phyloP scores from a whole-genome alignment of 2,113 vertebrate genomes.

The Perca schrenkii region DNA sequence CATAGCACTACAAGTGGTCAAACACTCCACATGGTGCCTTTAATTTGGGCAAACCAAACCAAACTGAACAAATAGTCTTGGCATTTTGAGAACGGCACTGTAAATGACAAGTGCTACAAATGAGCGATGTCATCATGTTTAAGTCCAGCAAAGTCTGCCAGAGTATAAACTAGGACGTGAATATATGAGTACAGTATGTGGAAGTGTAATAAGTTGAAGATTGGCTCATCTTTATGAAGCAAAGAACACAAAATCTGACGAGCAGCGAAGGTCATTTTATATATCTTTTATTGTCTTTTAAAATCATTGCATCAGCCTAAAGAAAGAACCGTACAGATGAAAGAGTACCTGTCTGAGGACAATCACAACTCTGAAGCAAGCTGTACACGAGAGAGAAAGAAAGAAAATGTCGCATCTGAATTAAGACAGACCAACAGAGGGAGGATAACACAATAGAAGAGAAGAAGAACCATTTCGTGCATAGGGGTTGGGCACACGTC shows the following conservation, averaged over 20 bases:
- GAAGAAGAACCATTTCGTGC: constrained; percentile 66
- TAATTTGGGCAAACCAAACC: neutral
- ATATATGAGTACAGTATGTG: neutral
- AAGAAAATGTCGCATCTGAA: constrained; percentile 67
- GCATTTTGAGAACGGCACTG: neutral
- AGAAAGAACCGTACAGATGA: constrained; percentile 87
- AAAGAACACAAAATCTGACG: neutral
- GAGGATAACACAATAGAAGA: constrained; percentile 56
- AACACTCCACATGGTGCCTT: neutral
- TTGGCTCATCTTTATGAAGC: neutral
- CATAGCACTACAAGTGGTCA: neutral
- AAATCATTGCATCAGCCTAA: constrained; percentile 80
- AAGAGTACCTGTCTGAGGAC: constrained; percentile 86
- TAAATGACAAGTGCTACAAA: neutral
- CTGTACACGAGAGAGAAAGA: constrained; percentile 73
- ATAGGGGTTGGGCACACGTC: constrained; percentile 70
- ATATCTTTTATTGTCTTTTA: constrained; percentile 82
- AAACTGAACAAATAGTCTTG: neutral
- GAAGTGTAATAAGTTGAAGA: neutral
- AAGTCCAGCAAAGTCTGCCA: neutral
- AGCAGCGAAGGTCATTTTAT: constrained; percentile 53
- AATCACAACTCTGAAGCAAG: constrained; percentile 83
- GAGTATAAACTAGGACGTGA: neutral
- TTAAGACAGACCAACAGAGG: constrained; percentile 66
- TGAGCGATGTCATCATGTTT: neutral